Conservation (phyloP, 2,888 invertebrate genomes). For the Drosophila fulvimacula region DNA sequence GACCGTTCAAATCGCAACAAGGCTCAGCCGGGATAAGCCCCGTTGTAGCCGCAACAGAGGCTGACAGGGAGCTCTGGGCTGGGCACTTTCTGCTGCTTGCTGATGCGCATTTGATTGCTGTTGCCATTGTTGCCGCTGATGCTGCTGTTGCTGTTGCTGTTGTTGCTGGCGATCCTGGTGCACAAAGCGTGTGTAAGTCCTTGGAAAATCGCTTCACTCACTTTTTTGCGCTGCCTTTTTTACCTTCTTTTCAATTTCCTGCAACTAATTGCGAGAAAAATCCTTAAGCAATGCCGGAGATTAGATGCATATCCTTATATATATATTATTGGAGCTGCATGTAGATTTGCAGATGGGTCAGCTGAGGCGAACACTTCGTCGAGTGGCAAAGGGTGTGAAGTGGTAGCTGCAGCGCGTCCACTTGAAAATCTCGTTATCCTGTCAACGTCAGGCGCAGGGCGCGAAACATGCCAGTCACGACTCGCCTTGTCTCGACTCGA, state of each 20-base stretch:
- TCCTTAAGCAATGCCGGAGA: constrained; percentile 59
- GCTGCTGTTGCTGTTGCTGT: constrained; percentile 4
- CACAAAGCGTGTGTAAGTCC: constrained; percentile 66
- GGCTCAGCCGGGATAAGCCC: constrained; percentile 82
- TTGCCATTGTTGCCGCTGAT: constrained; percentile 15
- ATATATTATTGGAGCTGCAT: constrained; percentile 3
- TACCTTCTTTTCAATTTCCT: constrained; percentile 59
- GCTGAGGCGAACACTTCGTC: constrained; percentile 12
- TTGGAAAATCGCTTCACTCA: constrained; percentile 68
- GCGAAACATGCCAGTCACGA: constrained; percentile 63
- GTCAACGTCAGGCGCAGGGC: constrained; percentile 67
- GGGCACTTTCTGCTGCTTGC: constrained; percentile 51
- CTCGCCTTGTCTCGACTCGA: neutral
- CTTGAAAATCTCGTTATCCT: constrained; percentile 84
- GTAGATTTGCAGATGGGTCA: constrained; percentile 18
- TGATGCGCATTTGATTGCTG: constrained; percentile 81
- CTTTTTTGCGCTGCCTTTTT: constrained; percentile 52
- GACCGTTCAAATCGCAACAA: constrained; percentile 82
- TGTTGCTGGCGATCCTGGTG: constrained; percentile 29
- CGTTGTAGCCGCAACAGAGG: constrained; percentile 67
- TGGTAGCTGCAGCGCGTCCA: constrained; percentile 58
- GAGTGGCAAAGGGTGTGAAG: constrained; percentile 63
- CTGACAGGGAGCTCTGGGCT: constrained; percentile 3
- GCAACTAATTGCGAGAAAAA: constrained; percentile 77
- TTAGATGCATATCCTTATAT: constrained; percentile 2